A percentile compares a stretch with the other conserved stretches of the same genome.
Evolutionary conservation across 2,113 vertebrate genomes (phyloP).

Genomic region (Clarias gariepinus): DNA sequence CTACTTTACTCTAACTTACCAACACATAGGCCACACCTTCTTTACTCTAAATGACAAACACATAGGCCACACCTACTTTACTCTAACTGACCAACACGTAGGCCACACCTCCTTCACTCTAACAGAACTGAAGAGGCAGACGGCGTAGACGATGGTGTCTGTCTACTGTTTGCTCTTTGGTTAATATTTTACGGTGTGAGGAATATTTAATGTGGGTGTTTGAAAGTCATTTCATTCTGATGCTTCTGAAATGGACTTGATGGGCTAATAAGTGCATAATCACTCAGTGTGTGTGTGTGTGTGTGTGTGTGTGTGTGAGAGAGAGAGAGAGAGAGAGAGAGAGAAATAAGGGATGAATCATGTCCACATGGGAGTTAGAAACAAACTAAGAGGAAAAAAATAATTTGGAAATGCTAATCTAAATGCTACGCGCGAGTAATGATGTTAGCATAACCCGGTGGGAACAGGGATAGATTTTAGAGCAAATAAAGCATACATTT

Average conservation of each 20-base stretch:
- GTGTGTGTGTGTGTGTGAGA: slow-evolving; percentile 2
- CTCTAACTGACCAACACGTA: no score
- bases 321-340: neutral
- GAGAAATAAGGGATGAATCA: neutral
- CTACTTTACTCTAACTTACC: no score
- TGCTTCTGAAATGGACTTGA: slow-evolving; percentile 29
- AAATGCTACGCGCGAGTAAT: no score
- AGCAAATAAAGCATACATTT: neutral
- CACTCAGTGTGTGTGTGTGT: neutral
- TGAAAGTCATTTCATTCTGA: slow-evolving; percentile 23
- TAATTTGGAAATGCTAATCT: neutral
- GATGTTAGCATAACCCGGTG: neutral
- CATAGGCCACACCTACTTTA: no score
- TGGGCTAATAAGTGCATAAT: slow-evolving; percentile 25
- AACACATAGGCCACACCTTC: no score
- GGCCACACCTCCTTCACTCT: no score
- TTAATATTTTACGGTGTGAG: neutral
- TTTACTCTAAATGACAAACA: no score
- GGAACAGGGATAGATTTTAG: neutral
- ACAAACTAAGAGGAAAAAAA: slow-evolving; percentile 3
- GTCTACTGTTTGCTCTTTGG: neutral
- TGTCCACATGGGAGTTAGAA: no score
- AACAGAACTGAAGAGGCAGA: neutral
- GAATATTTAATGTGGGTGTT: slow-evolving; percentile 11
- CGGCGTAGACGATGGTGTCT: neutral